These are phyloP conservation scores for Apostichopus parvimensis DNA, from an alignment of 35 echinoderm and acorn worm species.

Conservation along the genomic window DNA sequence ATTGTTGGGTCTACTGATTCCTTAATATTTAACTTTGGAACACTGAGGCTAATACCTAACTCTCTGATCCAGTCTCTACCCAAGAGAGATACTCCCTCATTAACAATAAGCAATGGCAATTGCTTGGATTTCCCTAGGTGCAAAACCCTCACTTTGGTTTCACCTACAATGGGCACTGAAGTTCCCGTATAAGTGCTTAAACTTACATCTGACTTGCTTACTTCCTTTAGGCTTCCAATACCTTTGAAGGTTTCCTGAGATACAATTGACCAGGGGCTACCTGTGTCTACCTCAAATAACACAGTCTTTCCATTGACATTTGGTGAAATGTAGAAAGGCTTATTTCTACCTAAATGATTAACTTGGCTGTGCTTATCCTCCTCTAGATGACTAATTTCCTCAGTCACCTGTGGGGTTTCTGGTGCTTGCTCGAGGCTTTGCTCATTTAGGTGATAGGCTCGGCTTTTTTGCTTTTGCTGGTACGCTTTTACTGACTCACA, in stretches of 20 bases:
- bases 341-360: slow-evolving; percentile 7
- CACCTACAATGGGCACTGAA: slow-evolving; percentile 24
- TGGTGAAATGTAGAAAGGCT: background rate
- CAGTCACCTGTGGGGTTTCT: background rate
- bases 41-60: background rate
- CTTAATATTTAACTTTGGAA: background rate
- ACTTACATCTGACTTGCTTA: slow-evolving; percentile 2
- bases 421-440: background rate
- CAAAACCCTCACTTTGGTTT: background rate
- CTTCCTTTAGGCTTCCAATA: background rate
- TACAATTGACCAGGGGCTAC: slow-evolving; percentile 50
- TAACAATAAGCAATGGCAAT: background rate
- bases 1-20: no score
- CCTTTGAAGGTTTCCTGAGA: background rate
- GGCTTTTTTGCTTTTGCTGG: background rate
- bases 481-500: slow-evolving; percentile 9
- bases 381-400: slow-evolving; percentile 29
- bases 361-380: background rate
- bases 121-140: background rate
- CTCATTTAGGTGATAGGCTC: background rate
- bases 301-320: background rate
- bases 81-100: slow-evolving; percentile 3
- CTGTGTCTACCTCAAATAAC: slow-evolving; percentile 51
- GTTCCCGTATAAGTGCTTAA: slow-evolving; percentile 25
- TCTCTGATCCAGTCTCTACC: slow-evolving; percentile 38